Evolutionary conservation across 2,113 vertebrate species (phyloP).

Genomic region (Gopherus flavomarginatus): DNA sequence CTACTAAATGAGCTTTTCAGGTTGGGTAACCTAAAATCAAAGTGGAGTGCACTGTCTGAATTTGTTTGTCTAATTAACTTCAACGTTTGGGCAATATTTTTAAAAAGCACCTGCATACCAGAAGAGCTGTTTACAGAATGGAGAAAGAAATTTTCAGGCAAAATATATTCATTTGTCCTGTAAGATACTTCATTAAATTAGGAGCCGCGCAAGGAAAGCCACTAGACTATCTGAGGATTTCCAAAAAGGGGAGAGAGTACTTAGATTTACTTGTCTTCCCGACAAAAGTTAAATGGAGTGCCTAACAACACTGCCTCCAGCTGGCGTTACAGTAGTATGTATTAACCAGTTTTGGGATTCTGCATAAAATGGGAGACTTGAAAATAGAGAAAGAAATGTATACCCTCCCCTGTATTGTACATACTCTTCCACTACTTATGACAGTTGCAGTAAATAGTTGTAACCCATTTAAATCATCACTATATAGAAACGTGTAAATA

Average conservation of each 20-base stretch:
- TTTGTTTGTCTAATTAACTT: not conserved
- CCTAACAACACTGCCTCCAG: not conserved
- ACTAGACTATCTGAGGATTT: not conserved
- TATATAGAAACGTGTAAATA: not conserved
- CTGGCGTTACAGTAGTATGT: not conserved
- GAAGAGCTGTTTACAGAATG: not conserved
- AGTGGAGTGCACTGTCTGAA: not conserved
- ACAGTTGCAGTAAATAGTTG: not conserved
- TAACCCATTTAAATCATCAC: not conserved
- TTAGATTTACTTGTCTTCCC: not conserved
- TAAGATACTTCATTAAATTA: not conserved
- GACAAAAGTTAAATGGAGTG: not conserved
- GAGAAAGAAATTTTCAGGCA: not conserved
- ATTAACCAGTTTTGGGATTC: not conserved
- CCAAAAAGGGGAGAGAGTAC: not conserved
- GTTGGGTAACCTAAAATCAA: not conserved
- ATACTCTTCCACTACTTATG: too few species aligned
- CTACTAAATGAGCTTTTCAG: slow-evolving; percentile 29
- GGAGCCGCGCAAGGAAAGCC: too few species aligned
- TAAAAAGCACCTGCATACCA: not conserved
- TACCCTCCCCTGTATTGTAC: not conserved
- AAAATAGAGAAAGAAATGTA: not conserved
- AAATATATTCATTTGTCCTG: not conserved
- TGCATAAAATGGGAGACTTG: not conserved
- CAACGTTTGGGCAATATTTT: not conserved